Percentiles rank a stretch among this genome's conserved stretches.
Evolutionary conservation across 92 coral and sea anemone genomes (phyloP).

Genomic region (Isaurus tuberculatus): DNA sequence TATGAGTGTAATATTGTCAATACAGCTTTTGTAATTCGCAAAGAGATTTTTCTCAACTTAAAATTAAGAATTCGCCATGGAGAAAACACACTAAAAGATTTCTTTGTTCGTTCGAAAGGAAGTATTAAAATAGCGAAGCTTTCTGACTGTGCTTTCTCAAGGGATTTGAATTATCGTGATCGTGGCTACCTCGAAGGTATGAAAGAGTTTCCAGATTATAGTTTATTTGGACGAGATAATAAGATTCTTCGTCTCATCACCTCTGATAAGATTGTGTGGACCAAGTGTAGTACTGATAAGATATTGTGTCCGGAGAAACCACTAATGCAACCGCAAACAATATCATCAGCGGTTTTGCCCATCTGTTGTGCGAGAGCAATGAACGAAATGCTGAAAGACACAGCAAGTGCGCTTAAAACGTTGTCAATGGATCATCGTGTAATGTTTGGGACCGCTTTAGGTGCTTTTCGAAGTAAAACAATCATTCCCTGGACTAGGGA

Average conservation of each 20-base stretch:
- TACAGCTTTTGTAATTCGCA: conserved; percentile 41
- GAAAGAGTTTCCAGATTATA: conserved; percentile 40
- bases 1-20: conserved; percentile 47
- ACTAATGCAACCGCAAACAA: conserved; percentile 32
- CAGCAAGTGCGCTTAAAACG: background rate
- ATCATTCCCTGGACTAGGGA: conserved; percentile 38
- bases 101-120: conserved; percentile 34
- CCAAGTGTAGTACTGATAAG: conserved; percentile 21
- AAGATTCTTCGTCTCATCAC: conserved; percentile 40
- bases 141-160: conserved; percentile 28
- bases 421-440: conserved; percentile 29
- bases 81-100: conserved; percentile 35
- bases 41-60: conserved; percentile 23
- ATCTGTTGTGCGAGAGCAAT: conserved; percentile 37
- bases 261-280: conserved; percentile 35
- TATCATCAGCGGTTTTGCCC: conserved; percentile 48
- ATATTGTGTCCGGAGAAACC: conserved; percentile 36
- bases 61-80: conserved; percentile 36
- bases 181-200: conserved; percentile 34
- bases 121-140: conserved; percentile 32
- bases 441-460: conserved; percentile 32
- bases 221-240: conserved; percentile 45
- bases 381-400: conserved; percentile 31
- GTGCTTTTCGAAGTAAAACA: conserved; percentile 12
- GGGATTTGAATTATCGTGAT: conserved; percentile 38